A percentile compares a stretch with the other conserved stretches of the same genome.
phyloP scores from a whole-genome alignment of 2,113 vertebrate genomes.

The Ascaphus truei region DNA sequence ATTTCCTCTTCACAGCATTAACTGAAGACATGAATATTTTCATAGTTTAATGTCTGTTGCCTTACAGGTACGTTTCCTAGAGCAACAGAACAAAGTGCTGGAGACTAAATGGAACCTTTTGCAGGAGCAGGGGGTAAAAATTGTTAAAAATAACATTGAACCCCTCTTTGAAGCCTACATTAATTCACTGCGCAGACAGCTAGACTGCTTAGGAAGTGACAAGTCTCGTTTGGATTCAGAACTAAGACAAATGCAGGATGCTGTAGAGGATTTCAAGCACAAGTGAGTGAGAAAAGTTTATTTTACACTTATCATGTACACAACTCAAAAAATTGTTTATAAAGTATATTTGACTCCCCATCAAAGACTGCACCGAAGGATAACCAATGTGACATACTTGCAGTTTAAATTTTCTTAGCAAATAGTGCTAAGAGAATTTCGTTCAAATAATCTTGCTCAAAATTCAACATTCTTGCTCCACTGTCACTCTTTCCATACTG shows the following conservation, averaged over 20 bases:
- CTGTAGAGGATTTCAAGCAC: conserved; percentile 55
- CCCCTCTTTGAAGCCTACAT: conserved; percentile 70
- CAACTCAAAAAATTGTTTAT: too few relatives aligned
- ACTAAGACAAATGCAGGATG: conserved; percentile 67
- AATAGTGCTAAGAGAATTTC: too few relatives aligned
- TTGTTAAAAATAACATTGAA: conserved; percentile 57
- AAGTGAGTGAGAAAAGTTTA: conserved; percentile 52
- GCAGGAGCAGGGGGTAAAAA: conserved; percentile 49
- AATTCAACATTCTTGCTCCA: too few relatives aligned
- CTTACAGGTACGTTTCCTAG: conserved; percentile 47
- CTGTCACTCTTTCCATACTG: too few relatives aligned
- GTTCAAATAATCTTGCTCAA: too few relatives aligned
- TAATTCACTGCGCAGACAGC: conserved; percentile 60
- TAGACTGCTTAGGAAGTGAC: conserved; percentile 69
- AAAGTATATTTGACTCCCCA: too few relatives aligned
- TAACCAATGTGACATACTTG: too few relatives aligned
- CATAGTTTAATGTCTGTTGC: too few relatives aligned
- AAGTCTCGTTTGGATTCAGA: conserved; percentile 61
- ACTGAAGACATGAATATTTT: too few relatives aligned
- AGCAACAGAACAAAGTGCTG: conserved; percentile 55
- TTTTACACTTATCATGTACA: conserved; percentile 12
- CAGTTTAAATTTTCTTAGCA: too few relatives aligned
- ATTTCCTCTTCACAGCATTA: too few relatives aligned
- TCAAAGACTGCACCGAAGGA: too few relatives aligned
- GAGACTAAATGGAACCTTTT: conserved; percentile 59